Conservation (phyloP, 1,140 invertebrate species). For the Neodiprion virginianus region DNA sequence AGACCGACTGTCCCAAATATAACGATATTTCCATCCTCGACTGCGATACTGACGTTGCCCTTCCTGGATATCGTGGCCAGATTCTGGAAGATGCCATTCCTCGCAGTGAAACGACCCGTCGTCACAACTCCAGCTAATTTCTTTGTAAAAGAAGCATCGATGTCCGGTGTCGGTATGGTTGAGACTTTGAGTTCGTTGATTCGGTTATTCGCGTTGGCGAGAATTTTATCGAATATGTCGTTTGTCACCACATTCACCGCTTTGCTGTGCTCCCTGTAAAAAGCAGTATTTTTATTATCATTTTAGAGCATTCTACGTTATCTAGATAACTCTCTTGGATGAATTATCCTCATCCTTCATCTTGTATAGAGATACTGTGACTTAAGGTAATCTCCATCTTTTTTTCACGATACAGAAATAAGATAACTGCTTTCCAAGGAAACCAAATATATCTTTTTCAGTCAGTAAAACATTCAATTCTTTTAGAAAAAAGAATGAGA, state of each 20-base stretch:
- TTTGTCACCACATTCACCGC: conserved; percentile 3
- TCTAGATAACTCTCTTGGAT: background rate
- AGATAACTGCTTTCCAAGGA: too few species aligned
- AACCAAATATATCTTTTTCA: too few species aligned
- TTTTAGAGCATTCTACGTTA: background rate
- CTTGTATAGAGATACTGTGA: too few species aligned
- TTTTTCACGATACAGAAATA: too few species aligned
- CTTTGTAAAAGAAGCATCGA: conserved; percentile 11
- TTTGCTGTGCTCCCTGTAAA: conserved; percentile 12
- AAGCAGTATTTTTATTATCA: background rate
- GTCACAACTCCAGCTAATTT: conserved; percentile 32
- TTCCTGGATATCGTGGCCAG: background rate
- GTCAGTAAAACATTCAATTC: too few species aligned
- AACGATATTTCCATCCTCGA: background rate
- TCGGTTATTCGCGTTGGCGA: conserved; percentile 11
- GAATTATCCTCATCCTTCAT: background rate
- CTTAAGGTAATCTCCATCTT: too few species aligned
- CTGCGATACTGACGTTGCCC: background rate
- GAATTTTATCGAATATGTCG: conserved; percentile 14
- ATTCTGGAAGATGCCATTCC: conserved; percentile 24
- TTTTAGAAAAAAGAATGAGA: too few species aligned
- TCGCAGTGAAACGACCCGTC: conserved; percentile 34
- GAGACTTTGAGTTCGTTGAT: conserved; percentile 7
- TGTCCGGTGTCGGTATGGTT: conserved; percentile 1
- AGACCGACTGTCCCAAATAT: background rate